These are phyloP conservation scores for Drosophila kikkawai DNA, from an alignment of 1,140 invertebrate genomes.

Conservation along the genomic window DNA sequence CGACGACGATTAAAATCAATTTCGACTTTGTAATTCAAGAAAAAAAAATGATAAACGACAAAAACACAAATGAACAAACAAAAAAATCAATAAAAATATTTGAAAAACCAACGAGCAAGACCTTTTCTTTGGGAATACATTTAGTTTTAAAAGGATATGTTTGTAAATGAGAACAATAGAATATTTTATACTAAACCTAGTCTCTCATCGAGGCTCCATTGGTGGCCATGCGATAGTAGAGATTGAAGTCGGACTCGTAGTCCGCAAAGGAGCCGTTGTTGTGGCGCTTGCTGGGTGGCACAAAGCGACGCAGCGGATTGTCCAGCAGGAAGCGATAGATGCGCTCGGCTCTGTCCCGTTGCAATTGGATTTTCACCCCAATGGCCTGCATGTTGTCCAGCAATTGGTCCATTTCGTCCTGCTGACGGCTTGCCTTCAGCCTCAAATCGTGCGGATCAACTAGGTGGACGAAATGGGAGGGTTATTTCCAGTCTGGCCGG, in stretches of 20 bases:
- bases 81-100: constrained; percentile 59
- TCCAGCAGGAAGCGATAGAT: constrained; percentile 66
- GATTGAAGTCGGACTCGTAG: constrained; percentile 72
- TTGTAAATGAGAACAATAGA: constrained; percentile 5
- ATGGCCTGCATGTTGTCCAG: constrained; percentile 72
- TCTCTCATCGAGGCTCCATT: constrained; percentile 24
- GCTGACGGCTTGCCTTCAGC: constrained; percentile 57
- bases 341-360: constrained; percentile 65
- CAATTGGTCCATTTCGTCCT: constrained; percentile 69
- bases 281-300: constrained; percentile 56
- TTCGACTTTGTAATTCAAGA: constrained; percentile 73
- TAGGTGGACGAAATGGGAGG: constrained; percentile 9
- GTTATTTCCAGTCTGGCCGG: constrained; percentile 15
- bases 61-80: constrained; percentile 30
- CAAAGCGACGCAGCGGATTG: constrained; percentile 71
- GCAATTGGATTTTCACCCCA: constrained; percentile 53
- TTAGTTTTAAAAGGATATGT: background rate
- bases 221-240: constrained; percentile 77
- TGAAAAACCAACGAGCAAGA: constrained; percentile 38
- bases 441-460: constrained; percentile 74
- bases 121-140: background rate
- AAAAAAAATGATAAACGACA: constrained; percentile 8
- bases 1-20: constrained; percentile 47
- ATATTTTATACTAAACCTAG: background rate
- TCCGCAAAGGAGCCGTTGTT: constrained; percentile 69